phyloP scores from a whole-genome alignment of 2,797 vertebrate genomes.

The Myiotriccus ornatus region DNA sequence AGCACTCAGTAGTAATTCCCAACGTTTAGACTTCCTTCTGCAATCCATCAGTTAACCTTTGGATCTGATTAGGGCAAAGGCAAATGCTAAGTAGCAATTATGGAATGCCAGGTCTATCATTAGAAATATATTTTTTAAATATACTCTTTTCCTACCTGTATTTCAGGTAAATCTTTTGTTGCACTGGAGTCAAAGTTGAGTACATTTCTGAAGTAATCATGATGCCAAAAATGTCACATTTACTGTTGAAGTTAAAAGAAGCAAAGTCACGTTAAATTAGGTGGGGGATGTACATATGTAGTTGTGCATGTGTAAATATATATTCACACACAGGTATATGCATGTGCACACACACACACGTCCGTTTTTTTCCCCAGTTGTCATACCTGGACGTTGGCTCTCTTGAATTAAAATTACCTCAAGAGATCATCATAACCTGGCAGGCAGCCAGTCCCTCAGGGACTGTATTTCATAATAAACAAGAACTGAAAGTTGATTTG shows the following conservation, averaged over 20 bases:
- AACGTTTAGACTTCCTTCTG: not conserved
- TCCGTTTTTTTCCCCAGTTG: not conserved
- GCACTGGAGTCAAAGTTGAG: not conserved
- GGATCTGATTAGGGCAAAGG: not conserved
- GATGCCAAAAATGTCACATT: not conserved
- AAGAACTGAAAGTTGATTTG: not conserved
- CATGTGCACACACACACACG: not conserved
- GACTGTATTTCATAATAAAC: not conserved
- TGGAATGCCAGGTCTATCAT: not conserved
- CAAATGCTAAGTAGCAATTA: not conserved
- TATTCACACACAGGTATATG: not conserved
- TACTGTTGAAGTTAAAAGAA: not conserved
- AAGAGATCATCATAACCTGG: not conserved
- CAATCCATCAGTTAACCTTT: not conserved
- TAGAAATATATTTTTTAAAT: not conserved
- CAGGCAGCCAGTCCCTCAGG: not conserved
- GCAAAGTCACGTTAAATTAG: rapidly evolving
- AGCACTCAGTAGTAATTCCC: not conserved
- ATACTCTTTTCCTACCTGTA: not conserved
- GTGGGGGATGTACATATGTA: not conserved
- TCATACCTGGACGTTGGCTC: not conserved
- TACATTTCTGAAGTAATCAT: not conserved
- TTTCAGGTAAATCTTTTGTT: not conserved
- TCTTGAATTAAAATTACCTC: not conserved
- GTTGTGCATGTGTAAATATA: not conserved